Evolutionary conservation across 2,797 vertebrate genomes (phyloP).

Genomic region (Protonibea diacanthus): DNA sequence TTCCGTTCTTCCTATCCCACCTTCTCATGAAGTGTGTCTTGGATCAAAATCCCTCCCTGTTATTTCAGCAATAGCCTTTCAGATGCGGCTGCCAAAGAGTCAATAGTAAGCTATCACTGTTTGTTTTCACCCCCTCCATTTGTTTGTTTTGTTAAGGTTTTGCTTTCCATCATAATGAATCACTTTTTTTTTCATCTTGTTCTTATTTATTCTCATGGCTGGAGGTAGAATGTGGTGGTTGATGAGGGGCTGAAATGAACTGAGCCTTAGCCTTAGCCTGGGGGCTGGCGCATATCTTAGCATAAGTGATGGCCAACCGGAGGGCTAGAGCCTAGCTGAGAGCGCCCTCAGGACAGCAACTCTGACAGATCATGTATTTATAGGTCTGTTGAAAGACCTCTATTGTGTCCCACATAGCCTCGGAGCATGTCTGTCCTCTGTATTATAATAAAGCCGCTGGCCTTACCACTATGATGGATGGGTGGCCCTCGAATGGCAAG

Average conservation of each 20-base stretch:
- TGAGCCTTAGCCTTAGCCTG: conserved; percentile 85
- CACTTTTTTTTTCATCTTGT: conserved; percentile 81
- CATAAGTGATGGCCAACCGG: conserved; percentile 88
- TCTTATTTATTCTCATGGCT: conserved; percentile 86
- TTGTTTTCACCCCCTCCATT: conserved; percentile 76
- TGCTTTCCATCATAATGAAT: conserved; percentile 86
- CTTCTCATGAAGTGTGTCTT: conserved; percentile 15
- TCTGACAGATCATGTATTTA: conserved; percentile 90
- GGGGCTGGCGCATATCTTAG: conserved; percentile 86
- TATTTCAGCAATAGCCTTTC: conserved; percentile 58
- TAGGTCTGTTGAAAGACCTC: conserved; percentile 90
- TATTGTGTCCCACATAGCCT: conserved; percentile 89
- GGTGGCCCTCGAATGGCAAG: conserved; percentile 85
- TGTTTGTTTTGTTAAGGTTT: conserved; percentile 87
- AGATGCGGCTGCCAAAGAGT: conserved; percentile 65
- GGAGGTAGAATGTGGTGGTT: conserved; percentile 83
- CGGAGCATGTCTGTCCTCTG: conserved; percentile 88
- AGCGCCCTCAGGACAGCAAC: conserved; percentile 83
- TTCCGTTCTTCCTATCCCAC: too few relatives aligned
- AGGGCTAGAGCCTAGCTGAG: conserved; percentile 83
- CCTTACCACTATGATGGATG: conserved; percentile 86
- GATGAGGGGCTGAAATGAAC: conserved; percentile 88
- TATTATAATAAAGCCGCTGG: conserved; percentile 88
- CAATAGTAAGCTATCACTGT: conserved; percentile 69
- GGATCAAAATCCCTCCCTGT: conserved; percentile 33